phyloP scores from a whole-genome alignment of 2,888 invertebrate species.

The Cerastoderma edule region DNA sequence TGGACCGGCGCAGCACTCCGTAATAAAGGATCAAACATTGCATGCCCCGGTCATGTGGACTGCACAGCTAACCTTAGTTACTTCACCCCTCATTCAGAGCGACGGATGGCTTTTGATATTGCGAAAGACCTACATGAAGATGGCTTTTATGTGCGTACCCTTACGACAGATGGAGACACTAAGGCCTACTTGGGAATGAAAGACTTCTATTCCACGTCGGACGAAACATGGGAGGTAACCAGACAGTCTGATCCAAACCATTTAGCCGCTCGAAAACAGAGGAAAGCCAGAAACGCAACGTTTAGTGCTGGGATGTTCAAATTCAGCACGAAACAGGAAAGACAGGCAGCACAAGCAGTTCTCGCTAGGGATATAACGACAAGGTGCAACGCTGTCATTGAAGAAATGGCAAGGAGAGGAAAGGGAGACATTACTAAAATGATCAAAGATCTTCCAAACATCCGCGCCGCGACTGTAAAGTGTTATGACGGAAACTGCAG shows the following conservation, averaged over 20 bases:
- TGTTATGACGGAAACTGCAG: no score
- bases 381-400: no score
- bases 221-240: not conserved
- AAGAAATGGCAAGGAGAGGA: no score
- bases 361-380: no score
- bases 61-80: slow-evolving; percentile 27
- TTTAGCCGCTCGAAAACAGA: not conserved
- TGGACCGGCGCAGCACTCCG: not conserved
- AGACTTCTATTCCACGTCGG: slow-evolving; percentile 19
- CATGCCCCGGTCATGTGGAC: slow-evolving; percentile 18
- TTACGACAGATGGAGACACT: slow-evolving; percentile 19
- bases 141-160: slow-evolving; percentile 19
- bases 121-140: slow-evolving; percentile 17
- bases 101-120: slow-evolving; percentile 21
- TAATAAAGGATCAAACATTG: slow-evolving; percentile 8
- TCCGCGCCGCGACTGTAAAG: no score
- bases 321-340: no score
- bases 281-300: not conserved
- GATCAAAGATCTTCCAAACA: no score
- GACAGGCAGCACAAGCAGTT: no score
- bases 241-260: slow-evolving; percentile 13
- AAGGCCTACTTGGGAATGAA: slow-evolving; percentile 8
- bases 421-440: no score
- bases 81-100: slow-evolving; percentile 6
- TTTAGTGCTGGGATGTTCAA: not conserved